Evolutionary conservation across 2,797 vertebrate genomes (phyloP).

Genomic region (Platalea minor): DNA sequence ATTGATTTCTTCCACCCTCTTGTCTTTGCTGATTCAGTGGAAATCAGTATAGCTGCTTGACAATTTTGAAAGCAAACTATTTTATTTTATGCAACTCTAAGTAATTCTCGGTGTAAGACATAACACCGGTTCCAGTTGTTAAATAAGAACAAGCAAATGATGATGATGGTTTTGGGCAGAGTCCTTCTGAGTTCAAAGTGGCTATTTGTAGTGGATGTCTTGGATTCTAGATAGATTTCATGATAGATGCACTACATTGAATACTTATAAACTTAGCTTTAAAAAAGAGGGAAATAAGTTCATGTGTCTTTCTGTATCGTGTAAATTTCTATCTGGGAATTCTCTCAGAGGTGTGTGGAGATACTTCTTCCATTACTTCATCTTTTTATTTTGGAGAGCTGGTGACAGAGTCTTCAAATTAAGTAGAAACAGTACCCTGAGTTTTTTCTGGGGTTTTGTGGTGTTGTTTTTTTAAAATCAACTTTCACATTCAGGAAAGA

Average conservation of each 20-base stretch:
- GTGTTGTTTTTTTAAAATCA: neutral
- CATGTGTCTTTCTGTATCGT: neutral
- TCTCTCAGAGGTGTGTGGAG: neutral
- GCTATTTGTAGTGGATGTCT: neutral
- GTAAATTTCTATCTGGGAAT: neutral
- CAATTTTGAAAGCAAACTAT: neutral
- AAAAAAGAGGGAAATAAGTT: neutral
- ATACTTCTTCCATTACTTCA: neutral
- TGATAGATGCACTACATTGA: neutral
- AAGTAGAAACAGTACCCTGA: neutral
- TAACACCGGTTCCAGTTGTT: neutral
- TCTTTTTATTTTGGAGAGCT: neutral
- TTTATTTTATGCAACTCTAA: neutral
- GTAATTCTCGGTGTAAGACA: neutral
- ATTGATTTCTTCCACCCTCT: neutral
- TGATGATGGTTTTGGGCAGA: neutral
- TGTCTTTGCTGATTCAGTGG: neutral
- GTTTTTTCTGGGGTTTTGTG: neutral
- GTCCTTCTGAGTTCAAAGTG: neutral
- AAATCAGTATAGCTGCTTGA: neutral
- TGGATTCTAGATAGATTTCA: neutral
- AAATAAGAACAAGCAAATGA: neutral
- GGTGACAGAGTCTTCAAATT: neutral
- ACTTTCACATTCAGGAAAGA: neutral
- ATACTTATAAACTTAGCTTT: neutral